phyloP scores from a whole-genome alignment of 2,888 invertebrate genomes.

The Leptopterna dolabrata region DNA sequence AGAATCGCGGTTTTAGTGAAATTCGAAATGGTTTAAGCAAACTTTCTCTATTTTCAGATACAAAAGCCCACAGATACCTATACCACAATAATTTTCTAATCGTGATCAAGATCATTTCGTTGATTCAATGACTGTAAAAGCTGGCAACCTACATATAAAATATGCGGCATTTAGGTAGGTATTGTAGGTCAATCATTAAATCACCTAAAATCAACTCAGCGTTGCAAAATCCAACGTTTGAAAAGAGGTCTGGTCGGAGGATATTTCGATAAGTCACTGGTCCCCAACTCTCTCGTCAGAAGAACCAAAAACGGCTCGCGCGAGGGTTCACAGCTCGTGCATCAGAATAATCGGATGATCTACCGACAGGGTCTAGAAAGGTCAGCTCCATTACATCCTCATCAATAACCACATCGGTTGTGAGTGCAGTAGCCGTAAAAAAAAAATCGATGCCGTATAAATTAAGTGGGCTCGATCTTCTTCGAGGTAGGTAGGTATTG shows the following conservation, averaged over 20 bases:
- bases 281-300: neutral
- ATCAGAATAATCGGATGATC: conserved; percentile 11
- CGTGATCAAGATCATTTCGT: no score
- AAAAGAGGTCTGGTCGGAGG: neutral
- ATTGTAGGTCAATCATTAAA: no score
- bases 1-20: no score
- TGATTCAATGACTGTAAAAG: no score
- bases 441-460: neutral
- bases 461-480: neutral
- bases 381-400: neutral
- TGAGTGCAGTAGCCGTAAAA: neutral
- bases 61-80: no score
- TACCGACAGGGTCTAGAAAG: neutral
- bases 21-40: no score
- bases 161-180: no score
- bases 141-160: no score
- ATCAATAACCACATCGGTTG: neutral
- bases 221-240: neutral
- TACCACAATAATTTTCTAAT: no score
- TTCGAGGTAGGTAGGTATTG: neutral
- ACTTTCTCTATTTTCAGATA: no score
- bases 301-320: neutral
- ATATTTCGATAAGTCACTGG: neutral
- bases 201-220: no score
- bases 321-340: neutral